Percentiles rank a stretch among this genome's conserved stretches.
Conservation (phyloP, 2,888 invertebrate species). For the Chalcis sispes region DNA sequence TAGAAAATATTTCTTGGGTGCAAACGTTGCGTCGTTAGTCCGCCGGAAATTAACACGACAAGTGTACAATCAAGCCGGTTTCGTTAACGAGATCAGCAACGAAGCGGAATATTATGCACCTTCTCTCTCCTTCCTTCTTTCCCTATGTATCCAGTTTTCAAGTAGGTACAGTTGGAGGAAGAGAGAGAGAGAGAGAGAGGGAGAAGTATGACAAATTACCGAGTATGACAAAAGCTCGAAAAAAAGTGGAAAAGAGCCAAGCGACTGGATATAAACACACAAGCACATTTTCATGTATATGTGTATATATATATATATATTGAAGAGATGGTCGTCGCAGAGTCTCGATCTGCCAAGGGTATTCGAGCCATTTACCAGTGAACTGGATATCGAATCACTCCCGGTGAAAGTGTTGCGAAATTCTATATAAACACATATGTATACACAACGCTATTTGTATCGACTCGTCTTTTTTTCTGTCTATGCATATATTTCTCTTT, state of each 20-base stretch:
- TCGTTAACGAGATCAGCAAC: conserved; percentile 42
- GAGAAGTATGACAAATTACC: conserved; percentile 23
- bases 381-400: too few species aligned
- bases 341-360: too few species aligned
- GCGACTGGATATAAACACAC: background rate
- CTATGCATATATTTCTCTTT: too few species aligned
- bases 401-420: conserved; percentile 48
- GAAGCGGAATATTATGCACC: background rate
- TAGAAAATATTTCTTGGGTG: too few species aligned
- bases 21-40: background rate
- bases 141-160: background rate
- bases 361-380: too few species aligned
- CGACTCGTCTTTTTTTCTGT: too few species aligned
- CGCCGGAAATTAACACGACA: conserved; percentile 54
- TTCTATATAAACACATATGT: too few species aligned
- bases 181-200: background rate
- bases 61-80: conserved; percentile 51
- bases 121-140: background rate
- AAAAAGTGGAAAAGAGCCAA: conserved; percentile 11
- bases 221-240: background rate
- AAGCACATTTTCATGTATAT: too few species aligned
- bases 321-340: too few species aligned
- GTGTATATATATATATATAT: too few species aligned
- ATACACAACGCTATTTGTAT: too few species aligned
- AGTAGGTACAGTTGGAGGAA: background rate